Conservation (phyloP, 1,140 invertebrate genomes). For the Agraylea sexmaculata region DNA sequence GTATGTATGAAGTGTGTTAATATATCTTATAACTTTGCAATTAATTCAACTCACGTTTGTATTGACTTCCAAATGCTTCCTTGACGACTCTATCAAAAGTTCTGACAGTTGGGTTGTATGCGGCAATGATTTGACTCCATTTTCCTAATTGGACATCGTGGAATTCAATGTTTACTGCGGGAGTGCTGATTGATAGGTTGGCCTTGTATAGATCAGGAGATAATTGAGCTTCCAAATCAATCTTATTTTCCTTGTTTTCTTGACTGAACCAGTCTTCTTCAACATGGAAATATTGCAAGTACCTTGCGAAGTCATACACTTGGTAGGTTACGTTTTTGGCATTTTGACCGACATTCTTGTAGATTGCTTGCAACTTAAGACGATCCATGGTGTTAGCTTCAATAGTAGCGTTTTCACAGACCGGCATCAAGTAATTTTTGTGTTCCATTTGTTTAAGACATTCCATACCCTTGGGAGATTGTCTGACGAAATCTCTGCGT, state of each 20-base stretch:
- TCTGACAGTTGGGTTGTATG: constrained; percentile 34
- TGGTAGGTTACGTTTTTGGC: constrained; percentile 26
- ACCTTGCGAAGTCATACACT: constrained; percentile 25
- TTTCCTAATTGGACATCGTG: constrained; percentile 29
- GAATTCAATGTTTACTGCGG: constrained; percentile 28
- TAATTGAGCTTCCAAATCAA: constrained; percentile 33
- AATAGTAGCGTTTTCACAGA: constrained; percentile 42
- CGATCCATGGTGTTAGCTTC: constrained; percentile 38
- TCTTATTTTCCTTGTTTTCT: constrained; percentile 28
- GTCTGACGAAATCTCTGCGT: constrained; percentile 35
- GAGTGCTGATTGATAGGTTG: constrained; percentile 33
- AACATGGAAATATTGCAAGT: constrained; percentile 25
- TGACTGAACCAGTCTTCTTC: constrained; percentile 27
- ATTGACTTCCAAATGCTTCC: constrained; percentile 27
- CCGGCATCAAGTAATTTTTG: constrained; percentile 39
- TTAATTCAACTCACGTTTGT: constrained; percentile 32
- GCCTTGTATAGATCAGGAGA: constrained; percentile 28
- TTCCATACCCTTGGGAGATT: constrained; percentile 27
- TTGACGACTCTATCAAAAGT: constrained; percentile 29
- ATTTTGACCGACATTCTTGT: constrained; percentile 31
- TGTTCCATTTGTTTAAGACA: constrained; percentile 40
- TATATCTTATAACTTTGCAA: not conserved
- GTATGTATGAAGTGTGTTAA: not conserved
- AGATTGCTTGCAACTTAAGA: constrained; percentile 31
- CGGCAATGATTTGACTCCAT: constrained; percentile 19